Conservation (phyloP, 2,113 vertebrate species). For the Onychorhynchus coronatus region DNA sequence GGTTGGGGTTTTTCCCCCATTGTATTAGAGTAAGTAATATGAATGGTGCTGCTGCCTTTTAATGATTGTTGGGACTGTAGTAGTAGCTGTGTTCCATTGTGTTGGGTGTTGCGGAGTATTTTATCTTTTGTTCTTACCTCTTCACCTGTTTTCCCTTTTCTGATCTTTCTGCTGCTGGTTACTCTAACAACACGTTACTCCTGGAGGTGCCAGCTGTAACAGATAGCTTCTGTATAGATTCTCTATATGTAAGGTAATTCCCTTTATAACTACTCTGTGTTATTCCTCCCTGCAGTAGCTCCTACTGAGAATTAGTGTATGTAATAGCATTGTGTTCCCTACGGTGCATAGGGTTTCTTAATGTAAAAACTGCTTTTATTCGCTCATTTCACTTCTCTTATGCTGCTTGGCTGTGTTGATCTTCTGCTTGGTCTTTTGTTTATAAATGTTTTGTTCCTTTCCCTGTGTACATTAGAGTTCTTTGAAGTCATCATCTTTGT, state of each 20-base stretch:
- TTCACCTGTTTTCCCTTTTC: conserved; percentile 62
- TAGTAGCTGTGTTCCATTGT: not conserved
- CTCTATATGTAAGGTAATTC: conserved; percentile 63
- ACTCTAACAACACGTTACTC: conserved; percentile 60
- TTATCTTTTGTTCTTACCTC: conserved; percentile 39
- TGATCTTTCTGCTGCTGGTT: conserved; percentile 61
- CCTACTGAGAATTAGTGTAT: not conserved
- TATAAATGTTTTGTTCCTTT: not conserved
- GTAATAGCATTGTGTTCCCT: not conserved
- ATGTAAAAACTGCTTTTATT: not conserved
- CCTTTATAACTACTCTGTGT: conserved; percentile 50
- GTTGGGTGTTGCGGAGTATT: not conserved
- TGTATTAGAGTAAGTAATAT: not conserved
- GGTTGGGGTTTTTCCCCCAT: fast-evolving
- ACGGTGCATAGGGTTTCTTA: not conserved
- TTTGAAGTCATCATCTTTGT: not conserved
- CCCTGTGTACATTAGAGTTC: not conserved
- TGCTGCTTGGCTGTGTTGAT: not conserved
- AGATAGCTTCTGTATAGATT: conserved; percentile 64
- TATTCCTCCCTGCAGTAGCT: conserved; percentile 9
- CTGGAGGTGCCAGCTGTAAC: conserved; percentile 67
- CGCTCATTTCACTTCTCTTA: not conserved
- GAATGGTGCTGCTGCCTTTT: not conserved
- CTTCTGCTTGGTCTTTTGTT: not conserved
- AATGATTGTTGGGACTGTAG: not conserved